Conservation (phyloP, 2,797 vertebrate genomes). For the Scleropages formosus region DNA sequence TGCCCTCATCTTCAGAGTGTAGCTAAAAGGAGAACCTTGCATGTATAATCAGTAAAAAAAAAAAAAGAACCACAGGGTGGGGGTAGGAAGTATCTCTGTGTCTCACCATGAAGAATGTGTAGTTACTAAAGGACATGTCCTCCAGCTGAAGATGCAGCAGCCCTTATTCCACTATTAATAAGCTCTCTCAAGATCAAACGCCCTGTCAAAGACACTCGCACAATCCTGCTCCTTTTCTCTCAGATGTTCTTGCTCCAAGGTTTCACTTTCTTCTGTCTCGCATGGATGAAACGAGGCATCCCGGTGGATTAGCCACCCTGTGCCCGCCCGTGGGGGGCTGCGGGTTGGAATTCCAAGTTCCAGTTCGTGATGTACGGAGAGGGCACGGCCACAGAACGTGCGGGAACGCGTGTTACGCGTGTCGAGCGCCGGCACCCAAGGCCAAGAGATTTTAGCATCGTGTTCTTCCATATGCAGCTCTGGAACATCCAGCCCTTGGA, state of each 20-base stretch:
- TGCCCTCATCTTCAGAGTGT: not conserved
- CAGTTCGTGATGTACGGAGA: not conserved
- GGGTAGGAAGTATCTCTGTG: not conserved
- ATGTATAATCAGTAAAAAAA: conserved; percentile 7
- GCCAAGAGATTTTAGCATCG: not conserved
- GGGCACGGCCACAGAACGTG: not conserved
- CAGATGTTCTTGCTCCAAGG: conserved; percentile 7
- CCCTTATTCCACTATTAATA: conserved; percentile 24
- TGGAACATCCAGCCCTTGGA: not conserved
- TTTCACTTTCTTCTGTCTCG: conserved; percentile 21
- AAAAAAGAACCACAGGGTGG: not conserved
- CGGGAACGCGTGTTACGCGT: not conserved
- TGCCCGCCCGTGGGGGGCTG: conserved; percentile 9
- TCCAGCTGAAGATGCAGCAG: conserved; percentile 17
- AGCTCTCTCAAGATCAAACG: conserved; percentile 35
- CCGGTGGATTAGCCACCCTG: conserved; percentile 25
- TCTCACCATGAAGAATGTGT: not conserved
- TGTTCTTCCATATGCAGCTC: not conserved
- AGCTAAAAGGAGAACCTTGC: not conserved
- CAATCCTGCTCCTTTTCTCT: conserved; percentile 16
- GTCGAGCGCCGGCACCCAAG: not conserved
- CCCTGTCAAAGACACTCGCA: not conserved
- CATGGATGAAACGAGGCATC: conserved; percentile 30
- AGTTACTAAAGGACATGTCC: conserved; percentile 11
- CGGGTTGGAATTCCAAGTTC: not conserved